Percentiles rank a stretch among this genome's conserved stretches.
phyloP scores from a whole-genome alignment of 2,888 invertebrate genomes.

The Pantelozetes paolii region DNA sequence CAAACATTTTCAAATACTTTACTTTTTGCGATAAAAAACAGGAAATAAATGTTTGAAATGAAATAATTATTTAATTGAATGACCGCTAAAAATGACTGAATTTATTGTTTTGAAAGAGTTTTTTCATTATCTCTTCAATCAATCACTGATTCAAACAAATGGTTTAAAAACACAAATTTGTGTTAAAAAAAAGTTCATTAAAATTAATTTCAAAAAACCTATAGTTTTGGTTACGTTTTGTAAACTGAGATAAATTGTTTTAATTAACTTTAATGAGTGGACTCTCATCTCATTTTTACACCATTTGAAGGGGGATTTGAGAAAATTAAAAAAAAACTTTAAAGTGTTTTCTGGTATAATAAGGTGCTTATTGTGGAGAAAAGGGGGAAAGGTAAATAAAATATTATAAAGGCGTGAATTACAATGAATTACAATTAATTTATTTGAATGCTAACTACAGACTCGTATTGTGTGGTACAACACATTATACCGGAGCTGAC shows the following conservation, averaged over 20 bases:
- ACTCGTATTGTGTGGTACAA: conserved; percentile 22
- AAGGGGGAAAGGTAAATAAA: conserved; percentile 12
- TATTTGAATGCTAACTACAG: conserved; percentile 14
- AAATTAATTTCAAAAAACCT: conserved; percentile 7
- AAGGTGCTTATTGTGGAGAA: neutral
- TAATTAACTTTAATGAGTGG: conserved; percentile 22
- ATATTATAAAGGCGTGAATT: conserved; percentile 33
- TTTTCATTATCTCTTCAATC: neutral
- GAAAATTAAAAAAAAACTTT: neutral
- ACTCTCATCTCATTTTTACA: neutral
- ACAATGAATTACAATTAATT: conserved; percentile 31
- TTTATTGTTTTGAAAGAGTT: neutral
- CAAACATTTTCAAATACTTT: too few relatives aligned
- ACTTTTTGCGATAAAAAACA: neutral
- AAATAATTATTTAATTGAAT: neutral
- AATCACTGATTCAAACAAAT: neutral
- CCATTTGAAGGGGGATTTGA: neutral
- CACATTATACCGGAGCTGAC: neutral
- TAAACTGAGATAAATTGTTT: neutral
- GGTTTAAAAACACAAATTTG: neutral
- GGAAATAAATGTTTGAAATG: neutral
- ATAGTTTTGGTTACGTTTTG: neutral
- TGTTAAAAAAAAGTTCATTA: neutral
- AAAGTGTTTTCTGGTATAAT: neutral
- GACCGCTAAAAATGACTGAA: neutral